Conservation (phyloP, 2,113 vertebrate genomes). For the Saimiri boliviensis region DNA sequence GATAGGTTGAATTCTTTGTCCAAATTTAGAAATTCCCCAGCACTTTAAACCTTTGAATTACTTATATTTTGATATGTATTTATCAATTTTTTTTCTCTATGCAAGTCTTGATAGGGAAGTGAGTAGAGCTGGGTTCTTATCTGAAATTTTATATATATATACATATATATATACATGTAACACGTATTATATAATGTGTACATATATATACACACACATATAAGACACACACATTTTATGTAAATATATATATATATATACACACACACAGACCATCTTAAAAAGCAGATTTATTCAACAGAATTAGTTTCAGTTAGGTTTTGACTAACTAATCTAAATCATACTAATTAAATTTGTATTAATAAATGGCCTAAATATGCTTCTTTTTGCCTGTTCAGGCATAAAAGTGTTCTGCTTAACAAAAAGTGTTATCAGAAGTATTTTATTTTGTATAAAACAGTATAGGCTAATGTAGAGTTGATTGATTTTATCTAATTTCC, state of each 20-base stretch:
- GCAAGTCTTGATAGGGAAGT: not conserved
- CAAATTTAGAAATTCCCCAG: not conserved
- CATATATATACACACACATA: too few relatives aligned
- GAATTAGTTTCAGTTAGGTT: not conserved
- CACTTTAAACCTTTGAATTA: not conserved
- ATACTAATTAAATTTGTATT: not conserved
- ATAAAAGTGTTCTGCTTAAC: not conserved
- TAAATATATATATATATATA: too few relatives aligned
- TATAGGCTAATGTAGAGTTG: not conserved
- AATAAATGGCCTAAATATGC: not conserved
- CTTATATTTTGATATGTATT: not conserved
- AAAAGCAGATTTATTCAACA: slow-evolving; percentile 7
- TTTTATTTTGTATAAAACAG: slow-evolving; percentile 4
- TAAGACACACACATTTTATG: not conserved
- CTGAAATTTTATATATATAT: not conserved
- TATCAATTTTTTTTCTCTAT: not conserved
- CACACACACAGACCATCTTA: not conserved
- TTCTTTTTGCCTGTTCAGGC: not conserved
- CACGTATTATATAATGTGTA: too few relatives aligned
- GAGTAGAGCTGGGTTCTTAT: not conserved
- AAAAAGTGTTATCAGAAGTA: not conserved
- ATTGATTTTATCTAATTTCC: not conserved
- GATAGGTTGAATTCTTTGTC: slow-evolving; percentile 19
- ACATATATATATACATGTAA: too few relatives aligned
- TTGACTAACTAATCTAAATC: not conserved